These are phyloP conservation scores for Ornithorhynchus anatinus DNA, from an alignment of 2,113 vertebrate genomes.

Conservation along the genomic window DNA sequence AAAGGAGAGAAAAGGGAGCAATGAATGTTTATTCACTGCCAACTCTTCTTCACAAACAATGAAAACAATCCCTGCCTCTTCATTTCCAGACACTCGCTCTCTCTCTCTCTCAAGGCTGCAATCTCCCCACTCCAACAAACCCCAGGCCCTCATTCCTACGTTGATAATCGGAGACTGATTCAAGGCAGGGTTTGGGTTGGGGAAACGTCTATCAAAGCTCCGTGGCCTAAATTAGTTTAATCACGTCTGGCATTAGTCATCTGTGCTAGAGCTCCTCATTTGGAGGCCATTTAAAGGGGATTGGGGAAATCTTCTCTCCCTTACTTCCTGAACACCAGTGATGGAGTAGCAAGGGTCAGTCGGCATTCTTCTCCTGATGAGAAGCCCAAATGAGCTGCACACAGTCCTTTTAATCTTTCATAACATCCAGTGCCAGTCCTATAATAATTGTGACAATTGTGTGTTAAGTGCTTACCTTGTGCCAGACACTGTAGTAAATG, in stretches of 20 bases:
- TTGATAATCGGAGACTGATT: fast-evolving
- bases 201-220: background rate
- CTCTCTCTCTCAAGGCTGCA: no score
- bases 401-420: no score
- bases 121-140: no score
- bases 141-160: background rate
- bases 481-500: no score
- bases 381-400: slow-evolving; percentile 3
- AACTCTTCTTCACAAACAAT: background rate
- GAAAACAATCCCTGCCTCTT: background rate
- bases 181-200: slow-evolving; percentile 6
- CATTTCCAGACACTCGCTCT: no score
- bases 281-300: slow-evolving; percentile 47
- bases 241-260: slow-evolving; percentile 33
- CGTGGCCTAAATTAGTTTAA: slow-evolving; percentile 33
- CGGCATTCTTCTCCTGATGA: background rate
- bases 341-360: slow-evolving; percentile 8
- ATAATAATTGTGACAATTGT: no score
- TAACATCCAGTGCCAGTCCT: no score
- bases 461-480: no score
- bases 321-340: background rate
- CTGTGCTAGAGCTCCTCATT: slow-evolving; percentile 23
- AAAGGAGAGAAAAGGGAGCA: background rate
- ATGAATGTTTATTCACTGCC: background rate
- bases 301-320: slow-evolving; percentile 41